Percentiles rank a stretch among this genome's conserved stretches.
These are phyloP conservation scores for Perizoma flavofasciatum DNA, from an alignment of 2,888 invertebrate species.

Conservation along the genomic window DNA sequence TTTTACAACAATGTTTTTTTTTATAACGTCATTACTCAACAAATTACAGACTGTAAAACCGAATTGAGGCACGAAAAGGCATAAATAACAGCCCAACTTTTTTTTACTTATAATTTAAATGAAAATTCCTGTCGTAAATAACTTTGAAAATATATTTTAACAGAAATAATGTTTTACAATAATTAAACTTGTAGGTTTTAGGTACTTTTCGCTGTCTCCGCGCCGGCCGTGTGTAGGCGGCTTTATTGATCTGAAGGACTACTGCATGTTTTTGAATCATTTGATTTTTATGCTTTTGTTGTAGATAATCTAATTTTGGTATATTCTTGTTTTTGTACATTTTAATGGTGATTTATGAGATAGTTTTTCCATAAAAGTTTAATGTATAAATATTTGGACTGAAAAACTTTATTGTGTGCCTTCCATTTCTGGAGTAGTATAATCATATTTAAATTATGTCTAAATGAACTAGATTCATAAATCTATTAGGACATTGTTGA, in stretches of 20 bases:
- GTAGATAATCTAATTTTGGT: conserved; percentile 39
- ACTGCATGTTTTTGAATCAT: conserved; percentile 53
- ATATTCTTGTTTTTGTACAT: conserved; percentile 28
- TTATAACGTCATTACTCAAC: conserved; percentile 12
- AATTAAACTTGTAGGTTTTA: too few species aligned
- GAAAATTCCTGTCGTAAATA: too few species aligned
- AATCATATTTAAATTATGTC: conserved; percentile 21
- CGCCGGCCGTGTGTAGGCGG: conserved; percentile 65
- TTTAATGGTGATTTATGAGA: conserved; percentile 24
- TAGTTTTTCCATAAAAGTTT: conserved; percentile 17
- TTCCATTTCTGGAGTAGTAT: conserved; percentile 19
- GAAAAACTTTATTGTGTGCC: conserved; percentile 9
- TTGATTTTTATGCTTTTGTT: conserved; percentile 63
- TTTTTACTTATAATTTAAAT: too few species aligned
- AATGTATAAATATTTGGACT: conserved; percentile 17
- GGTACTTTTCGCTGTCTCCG: background rate
- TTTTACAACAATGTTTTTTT: conserved; percentile 15
- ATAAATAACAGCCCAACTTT: too few species aligned
- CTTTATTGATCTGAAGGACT: conserved; percentile 63
- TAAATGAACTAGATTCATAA: conserved; percentile 25
- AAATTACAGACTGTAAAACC: background rate
- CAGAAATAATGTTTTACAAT: too few species aligned
- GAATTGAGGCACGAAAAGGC: conserved; percentile 29
- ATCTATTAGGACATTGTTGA: conserved; percentile 17
- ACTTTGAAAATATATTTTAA: too few species aligned